A percentile compares a stretch with the other conserved stretches of the same genome.
Evolutionary conservation across 1,140 invertebrate species (phyloP).

Genomic region (Calliphora vicina): DNA sequence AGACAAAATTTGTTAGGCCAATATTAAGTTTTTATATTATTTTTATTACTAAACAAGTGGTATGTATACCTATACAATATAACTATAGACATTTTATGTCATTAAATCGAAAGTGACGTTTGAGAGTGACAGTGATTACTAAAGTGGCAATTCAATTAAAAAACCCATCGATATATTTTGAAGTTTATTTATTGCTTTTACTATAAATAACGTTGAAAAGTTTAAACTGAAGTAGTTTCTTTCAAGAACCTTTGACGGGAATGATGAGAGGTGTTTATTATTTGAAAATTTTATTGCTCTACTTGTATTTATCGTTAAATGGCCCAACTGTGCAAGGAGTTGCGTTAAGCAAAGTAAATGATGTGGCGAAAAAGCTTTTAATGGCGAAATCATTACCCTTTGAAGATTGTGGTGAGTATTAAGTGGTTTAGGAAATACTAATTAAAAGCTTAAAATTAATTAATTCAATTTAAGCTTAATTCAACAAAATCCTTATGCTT

Average conservation of each 20-base stretch:
- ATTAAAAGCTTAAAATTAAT: too few relatives aligned
- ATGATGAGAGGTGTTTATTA: constrained; percentile 9
- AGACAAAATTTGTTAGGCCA: background rate
- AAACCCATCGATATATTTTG: background rate
- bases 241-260: background rate
- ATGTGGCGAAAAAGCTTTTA: constrained; percentile 26
- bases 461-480: too few relatives aligned
- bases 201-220: background rate
- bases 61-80: too few relatives aligned
- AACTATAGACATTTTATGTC: background rate
- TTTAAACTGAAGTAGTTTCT: background rate
- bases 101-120: background rate
- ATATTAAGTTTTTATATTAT: background rate
- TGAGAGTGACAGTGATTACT: background rate
- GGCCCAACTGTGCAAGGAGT: background rate
- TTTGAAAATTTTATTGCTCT: constrained; percentile 22
- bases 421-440: too few relatives aligned
- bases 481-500: too few relatives aligned
- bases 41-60: too few relatives aligned
- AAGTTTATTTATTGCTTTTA: background rate
- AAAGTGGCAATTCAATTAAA: background rate
- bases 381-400: constrained; percentile 31
- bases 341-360: background rate
- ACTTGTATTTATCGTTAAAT: background rate
- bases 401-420: constrained; percentile 41